Conservation (phyloP, 2,888 invertebrate genomes). For the Dryobotodes eremita region DNA sequence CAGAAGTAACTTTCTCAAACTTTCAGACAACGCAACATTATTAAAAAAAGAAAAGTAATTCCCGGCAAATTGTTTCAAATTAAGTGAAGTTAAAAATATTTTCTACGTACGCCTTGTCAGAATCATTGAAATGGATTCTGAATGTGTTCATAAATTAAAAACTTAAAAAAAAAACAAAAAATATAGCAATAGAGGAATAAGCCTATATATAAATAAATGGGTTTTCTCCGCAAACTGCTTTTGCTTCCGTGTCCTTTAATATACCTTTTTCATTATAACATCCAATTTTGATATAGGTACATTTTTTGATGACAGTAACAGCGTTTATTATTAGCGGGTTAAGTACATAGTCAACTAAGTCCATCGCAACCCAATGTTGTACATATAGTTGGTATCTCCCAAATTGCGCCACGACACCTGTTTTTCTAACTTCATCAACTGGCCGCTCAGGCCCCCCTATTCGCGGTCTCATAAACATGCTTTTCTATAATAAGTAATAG, state of each 20-base stretch:
- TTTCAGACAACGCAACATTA: background rate
- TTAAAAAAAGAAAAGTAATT: background rate
- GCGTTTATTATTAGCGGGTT: background rate
- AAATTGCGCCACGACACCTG: background rate
- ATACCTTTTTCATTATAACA: background rate
- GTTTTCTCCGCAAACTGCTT: conserved; percentile 33
- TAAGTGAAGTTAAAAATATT: background rate
- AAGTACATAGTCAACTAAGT: background rate
- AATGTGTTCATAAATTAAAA: background rate
- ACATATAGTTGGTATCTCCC: background rate
- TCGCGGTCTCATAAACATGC: background rate
- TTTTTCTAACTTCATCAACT: background rate
- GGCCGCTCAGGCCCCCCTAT: background rate
- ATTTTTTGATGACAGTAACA: background rate
- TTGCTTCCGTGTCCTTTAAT: conserved; percentile 19
- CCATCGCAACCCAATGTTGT: background rate
- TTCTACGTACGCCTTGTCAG: background rate
- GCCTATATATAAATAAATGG: conserved; percentile 25
- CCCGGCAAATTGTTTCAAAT: background rate
- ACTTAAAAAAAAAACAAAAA: background rate
- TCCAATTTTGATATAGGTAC: background rate
- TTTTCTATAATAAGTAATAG: background rate
- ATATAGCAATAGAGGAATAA: too few relatives aligned
- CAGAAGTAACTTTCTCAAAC: background rate
- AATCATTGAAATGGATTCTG: background rate